phyloP scores from a whole-genome alignment of 2,797 vertebrate genomes.

The Dryobates pubescens region DNA sequence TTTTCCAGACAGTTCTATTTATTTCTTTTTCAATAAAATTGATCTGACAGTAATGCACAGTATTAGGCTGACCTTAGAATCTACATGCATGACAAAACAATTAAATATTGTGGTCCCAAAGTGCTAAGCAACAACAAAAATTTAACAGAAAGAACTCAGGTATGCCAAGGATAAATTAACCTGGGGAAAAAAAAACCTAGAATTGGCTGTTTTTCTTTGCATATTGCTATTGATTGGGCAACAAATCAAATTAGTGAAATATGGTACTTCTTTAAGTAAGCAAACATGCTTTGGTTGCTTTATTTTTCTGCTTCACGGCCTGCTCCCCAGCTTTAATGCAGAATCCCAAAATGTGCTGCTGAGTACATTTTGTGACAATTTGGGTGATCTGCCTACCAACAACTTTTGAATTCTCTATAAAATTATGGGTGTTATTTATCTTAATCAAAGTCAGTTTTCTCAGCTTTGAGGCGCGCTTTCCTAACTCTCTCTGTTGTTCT shows the following conservation, averaged over 20 bases:
- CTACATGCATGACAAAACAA: background rate
- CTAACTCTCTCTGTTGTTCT: background rate
- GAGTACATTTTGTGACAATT: background rate
- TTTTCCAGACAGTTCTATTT: background rate
- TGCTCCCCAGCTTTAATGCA: background rate
- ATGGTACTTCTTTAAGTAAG: background rate
- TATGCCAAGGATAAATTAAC: background rate
- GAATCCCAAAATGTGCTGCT: background rate
- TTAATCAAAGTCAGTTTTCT: background rate
- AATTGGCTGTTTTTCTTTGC: background rate
- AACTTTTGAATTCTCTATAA: background rate
- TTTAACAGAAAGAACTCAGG: background rate
- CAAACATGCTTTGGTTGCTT: background rate
- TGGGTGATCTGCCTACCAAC: background rate
- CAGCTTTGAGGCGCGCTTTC: background rate
- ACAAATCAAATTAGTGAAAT: slow-evolving; percentile 19
- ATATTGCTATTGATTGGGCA: background rate
- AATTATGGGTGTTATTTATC: background rate
- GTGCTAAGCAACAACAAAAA: background rate
- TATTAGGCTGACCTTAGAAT: background rate
- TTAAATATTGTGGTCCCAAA: background rate
- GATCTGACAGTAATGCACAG: background rate
- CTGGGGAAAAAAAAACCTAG: background rate
- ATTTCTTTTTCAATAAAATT: background rate
- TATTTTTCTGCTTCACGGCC: background rate